Evolutionary conservation across 1,140 invertebrate genomes (phyloP).

Genomic region (Homalodisca vitripennis): DNA sequence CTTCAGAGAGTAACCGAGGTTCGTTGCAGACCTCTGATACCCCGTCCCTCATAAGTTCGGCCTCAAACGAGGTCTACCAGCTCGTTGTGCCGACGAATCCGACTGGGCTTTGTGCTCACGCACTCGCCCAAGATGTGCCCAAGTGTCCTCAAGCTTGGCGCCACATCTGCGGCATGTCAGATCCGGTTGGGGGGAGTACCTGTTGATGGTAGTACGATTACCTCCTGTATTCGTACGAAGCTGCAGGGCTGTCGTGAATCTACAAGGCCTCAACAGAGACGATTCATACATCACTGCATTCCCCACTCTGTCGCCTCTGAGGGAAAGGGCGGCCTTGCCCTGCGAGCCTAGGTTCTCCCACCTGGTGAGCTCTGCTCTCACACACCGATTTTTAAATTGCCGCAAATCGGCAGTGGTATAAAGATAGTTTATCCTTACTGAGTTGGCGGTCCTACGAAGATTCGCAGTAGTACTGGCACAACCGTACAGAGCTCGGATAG

Average conservation of each 20-base stretch:
- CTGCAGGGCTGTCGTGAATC: constrained; percentile 7
- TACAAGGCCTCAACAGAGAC: constrained; percentile 3
- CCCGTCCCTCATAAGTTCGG: constrained; percentile 2
- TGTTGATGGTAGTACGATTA: neutral
- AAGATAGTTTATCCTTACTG: neutral
- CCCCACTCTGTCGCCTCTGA: constrained; percentile 6
- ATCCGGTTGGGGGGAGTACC: neutral
- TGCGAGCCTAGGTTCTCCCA: neutral
- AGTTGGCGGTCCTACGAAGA: constrained; percentile 5
- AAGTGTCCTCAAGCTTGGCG: constrained; percentile 38
- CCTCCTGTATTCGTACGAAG: constrained; percentile 2
- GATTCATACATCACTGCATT: constrained; percentile 3
- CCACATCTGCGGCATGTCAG: constrained; percentile 1
- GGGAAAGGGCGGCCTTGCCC: constrained; percentile 11
- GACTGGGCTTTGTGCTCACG: constrained; percentile 35
- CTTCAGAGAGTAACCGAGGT: neutral
- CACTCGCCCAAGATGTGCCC: constrained; percentile 41
- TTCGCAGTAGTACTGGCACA: neutral
- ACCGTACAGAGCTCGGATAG: neutral
- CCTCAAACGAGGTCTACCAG: constrained; percentile 38
- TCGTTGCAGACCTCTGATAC: neutral
- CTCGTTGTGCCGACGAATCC: constrained; percentile 41
- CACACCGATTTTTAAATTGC: neutral
- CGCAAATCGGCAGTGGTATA: neutral
- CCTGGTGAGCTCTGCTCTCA: constrained; percentile 1